Percentiles rank a stretch among this genome's conserved stretches.
phyloP scores from a whole-genome alignment of 2,888 invertebrate species.

The Drosophila putrida region DNA sequence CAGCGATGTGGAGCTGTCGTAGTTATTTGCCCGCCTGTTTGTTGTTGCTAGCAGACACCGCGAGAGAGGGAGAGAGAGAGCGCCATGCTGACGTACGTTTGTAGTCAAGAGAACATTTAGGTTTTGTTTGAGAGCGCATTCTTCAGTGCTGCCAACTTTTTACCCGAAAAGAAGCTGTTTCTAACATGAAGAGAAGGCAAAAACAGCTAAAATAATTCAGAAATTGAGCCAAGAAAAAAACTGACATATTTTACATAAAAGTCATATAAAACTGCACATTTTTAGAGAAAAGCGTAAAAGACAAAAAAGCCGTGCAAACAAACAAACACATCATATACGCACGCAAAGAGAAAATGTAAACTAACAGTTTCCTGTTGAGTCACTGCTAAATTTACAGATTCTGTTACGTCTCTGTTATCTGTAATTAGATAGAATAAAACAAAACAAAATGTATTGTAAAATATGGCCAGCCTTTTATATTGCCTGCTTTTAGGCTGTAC shows the following conservation, averaged over 20 bases:
- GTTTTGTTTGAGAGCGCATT: constrained; percentile 51
- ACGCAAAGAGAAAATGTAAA: constrained; percentile 2
- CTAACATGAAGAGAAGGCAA: no score
- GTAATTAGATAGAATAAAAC: no score
- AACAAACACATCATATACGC: constrained; percentile 29
- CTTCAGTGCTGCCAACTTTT: constrained; percentile 15
- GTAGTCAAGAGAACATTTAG: constrained; percentile 28
- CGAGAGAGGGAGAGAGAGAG: constrained; percentile 41
- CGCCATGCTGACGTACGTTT: constrained; percentile 52
- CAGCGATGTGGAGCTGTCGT: constrained; percentile 50
- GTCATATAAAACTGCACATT: no score
- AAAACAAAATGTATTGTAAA: no score
- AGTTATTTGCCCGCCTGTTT: constrained; percentile 44
- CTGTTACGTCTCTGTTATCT: no score
- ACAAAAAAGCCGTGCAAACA: constrained; percentile 44
- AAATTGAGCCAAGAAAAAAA: no score
- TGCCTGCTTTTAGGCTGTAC: constrained; percentile 60
- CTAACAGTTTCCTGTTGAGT: no score
- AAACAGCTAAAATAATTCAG: no score
- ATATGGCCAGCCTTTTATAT: background rate
- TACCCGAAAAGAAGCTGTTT: no score
- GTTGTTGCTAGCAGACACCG: constrained; percentile 36
- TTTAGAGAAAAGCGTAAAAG: no score
- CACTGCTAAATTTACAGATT: no score
- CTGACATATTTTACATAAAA: no score